phyloP scores from a whole-genome alignment of 2,888 invertebrate genomes.

The Phorcus lineatus region DNA sequence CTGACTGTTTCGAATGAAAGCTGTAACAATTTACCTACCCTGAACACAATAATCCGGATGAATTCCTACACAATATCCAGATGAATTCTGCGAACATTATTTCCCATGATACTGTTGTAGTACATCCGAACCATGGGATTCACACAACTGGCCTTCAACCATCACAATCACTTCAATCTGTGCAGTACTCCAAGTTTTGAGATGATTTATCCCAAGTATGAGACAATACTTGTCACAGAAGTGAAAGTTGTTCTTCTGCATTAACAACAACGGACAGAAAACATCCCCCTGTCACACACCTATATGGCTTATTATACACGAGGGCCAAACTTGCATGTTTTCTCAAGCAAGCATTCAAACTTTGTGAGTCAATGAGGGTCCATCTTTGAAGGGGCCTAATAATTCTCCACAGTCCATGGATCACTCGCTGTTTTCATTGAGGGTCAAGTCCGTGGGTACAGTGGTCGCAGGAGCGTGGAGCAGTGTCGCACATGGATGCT shows the following conservation, averaged over 20 bases:
- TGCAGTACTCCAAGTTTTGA: too few relatives aligned
- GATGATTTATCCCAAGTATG: too few relatives aligned
- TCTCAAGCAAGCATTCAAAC: not conserved
- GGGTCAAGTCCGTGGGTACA: not conserved
- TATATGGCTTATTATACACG: not conserved
- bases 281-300: not conserved
- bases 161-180: too few relatives aligned
- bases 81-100: too few relatives aligned
- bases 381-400: not conserved
- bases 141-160: too few relatives aligned
- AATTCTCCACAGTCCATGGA: not conserved
- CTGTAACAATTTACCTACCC: too few relatives aligned
- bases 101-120: too few relatives aligned
- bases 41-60: too few relatives aligned
- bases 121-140: too few relatives aligned
- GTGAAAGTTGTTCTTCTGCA: not conserved
- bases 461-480: not conserved
- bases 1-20: too few relatives aligned
- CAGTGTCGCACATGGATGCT: constrained; percentile 21
- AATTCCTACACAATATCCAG: too few relatives aligned
- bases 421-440: constrained; percentile 14
- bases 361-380: not conserved
- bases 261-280: not conserved
- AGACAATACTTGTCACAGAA: not conserved
- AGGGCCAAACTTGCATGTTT: not conserved